Conservation (phyloP, 2,113 vertebrate genomes). For the Xiphophorus couchianus region DNA sequence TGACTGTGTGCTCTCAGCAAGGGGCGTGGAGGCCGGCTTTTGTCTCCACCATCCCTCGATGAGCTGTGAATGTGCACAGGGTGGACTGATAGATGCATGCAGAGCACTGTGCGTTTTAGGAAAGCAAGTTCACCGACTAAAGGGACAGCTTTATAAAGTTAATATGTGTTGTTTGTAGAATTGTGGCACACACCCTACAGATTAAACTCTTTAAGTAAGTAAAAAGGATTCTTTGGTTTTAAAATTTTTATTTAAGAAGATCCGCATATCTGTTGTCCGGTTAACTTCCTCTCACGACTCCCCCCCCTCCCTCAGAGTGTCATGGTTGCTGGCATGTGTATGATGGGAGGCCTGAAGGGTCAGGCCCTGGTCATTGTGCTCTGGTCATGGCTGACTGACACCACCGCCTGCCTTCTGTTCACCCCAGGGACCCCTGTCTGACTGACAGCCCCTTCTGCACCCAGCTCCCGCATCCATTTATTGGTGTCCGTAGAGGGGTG, state of each 20-base stretch:
- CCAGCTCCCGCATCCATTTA: conserved; percentile 72
- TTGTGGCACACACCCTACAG: no score
- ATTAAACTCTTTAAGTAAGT: neutral
- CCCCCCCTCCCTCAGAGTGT: conserved; percentile 58
- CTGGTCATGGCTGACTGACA: conserved; percentile 80
- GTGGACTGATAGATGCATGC: conserved; percentile 5
- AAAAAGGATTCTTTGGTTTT: neutral
- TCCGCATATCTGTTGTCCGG: conserved; percentile 9
- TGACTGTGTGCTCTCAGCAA: conserved; percentile 77
- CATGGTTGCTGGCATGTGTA: conserved; percentile 67
- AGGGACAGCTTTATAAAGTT: conserved; percentile 4
- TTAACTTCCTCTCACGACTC: conserved; percentile 56
- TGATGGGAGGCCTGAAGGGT: conserved; percentile 71
- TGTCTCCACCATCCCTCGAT: conserved; percentile 67
- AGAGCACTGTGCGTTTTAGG: conserved; percentile 22
- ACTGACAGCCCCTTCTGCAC: conserved; percentile 78
- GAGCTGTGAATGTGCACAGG: conserved; percentile 44
- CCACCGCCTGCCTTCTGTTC: conserved; percentile 79
- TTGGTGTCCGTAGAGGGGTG: conserved; percentile 63
- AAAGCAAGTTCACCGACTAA: neutral
- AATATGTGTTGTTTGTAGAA: neutral
- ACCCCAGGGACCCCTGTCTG: conserved; percentile 73
- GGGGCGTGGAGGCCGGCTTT: conserved; percentile 66
- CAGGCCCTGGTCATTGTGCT: conserved; percentile 78
- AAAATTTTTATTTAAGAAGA: neutral